Base-by-base conservation (phyloP, 2,797 vertebrate genomes). In the Eurystomus glaucurus region DNA sequence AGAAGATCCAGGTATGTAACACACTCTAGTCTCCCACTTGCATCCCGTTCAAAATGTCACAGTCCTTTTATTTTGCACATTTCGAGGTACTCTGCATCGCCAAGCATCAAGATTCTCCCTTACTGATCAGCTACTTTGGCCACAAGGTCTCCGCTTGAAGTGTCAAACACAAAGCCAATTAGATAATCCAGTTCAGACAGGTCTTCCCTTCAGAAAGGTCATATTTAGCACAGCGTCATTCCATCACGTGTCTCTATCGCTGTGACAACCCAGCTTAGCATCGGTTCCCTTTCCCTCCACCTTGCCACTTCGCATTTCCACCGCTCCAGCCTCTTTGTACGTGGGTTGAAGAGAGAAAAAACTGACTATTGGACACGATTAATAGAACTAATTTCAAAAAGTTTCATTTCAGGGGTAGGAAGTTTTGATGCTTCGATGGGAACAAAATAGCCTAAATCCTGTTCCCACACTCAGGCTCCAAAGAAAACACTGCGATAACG, bases 181-280 rank as follows among this genome's bases (percentile, higher is more conserved):
- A 23, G 51, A 60, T 86, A 65, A 31, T 21, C 69, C 52, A 26
- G 29, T 28, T 51, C 54, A 55, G 81, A 33, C n/a, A 66, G 45
- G 25, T 57, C 75, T 91, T 90, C 69, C 68, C 51, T 83, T 71
- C 45, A 28, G 80, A 93, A 94, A 96, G 81, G 71, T 72, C 84
- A 31, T 10, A 51, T 68, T 83, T 39, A 58, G 78, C 23, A 35
- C 65, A 45, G 69, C 60, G 28, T 66, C 43, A 28, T 31, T 69
- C 66, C 66, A 31, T 7, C 29, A 3, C 13, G 16, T 28, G 54
- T 29, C 43, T 10, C 78, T 57, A 12, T 50, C 5, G 14, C 21
- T 2, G 23, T 4, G 5, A 35, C 72, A 88, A 41, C 69, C 68
- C 76, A 50, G 48, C 11, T 5, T 33, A 39, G 13, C 60, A 70